Evolutionary conservation across 1,140 invertebrate species (phyloP).

Genomic region (Psilanteris sp.): DNA sequence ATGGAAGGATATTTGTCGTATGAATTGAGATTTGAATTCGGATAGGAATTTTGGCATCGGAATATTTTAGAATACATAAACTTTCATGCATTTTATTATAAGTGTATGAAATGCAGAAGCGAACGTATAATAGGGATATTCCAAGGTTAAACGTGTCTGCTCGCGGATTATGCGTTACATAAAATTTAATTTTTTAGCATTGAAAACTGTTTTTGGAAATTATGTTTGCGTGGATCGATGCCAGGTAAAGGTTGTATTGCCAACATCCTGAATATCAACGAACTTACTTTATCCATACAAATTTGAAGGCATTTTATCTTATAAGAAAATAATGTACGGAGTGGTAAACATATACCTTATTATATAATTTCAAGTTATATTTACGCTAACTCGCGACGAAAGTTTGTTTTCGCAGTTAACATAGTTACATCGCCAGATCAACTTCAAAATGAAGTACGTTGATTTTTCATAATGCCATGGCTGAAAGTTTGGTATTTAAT

Average conservation of each 20-base stretch:
- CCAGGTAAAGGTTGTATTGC: conserved; percentile 22
- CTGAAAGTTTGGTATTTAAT: conserved; percentile 3
- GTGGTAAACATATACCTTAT: too few relatives aligned
- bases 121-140: too few relatives aligned
- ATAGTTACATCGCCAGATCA: conserved; percentile 17
- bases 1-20: too few relatives aligned
- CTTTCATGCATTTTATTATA: too few relatives aligned
- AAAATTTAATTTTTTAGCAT: conserved; percentile 34
- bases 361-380: conserved; percentile 7
- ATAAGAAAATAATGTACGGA: too few relatives aligned
- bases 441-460: not conserved
- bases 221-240: conserved; percentile 49
- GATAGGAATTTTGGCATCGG: too few relatives aligned
- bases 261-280: conserved; percentile 34
- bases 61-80: too few relatives aligned
- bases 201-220: too few relatives aligned
- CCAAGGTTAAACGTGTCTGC: too few relatives aligned
- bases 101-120: too few relatives aligned
- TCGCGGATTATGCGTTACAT: conserved; percentile 15
- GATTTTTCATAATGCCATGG: conserved; percentile 16
- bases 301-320: conserved; percentile 7
- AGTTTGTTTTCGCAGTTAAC: conserved; percentile 28
- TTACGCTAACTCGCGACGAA: too few relatives aligned
- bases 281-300: conserved; percentile 14
- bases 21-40: too few relatives aligned